Conservation (phyloP, 2,888 invertebrate genomes). For the Yponomeuta plumbellus region DNA sequence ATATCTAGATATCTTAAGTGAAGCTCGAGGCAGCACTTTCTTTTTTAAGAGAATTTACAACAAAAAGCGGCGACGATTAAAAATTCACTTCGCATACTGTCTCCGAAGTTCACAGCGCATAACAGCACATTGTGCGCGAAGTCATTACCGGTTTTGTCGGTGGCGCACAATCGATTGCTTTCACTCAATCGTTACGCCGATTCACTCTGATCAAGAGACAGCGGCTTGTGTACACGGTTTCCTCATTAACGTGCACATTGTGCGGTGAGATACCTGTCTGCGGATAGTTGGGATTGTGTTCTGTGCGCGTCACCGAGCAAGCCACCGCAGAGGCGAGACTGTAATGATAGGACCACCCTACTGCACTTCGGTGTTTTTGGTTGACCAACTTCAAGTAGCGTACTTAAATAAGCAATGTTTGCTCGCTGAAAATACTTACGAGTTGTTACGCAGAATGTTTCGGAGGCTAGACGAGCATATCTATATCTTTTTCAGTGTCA, state of each 20-base stretch:
- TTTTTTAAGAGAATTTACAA: background rate
- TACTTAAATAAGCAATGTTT: too few relatives aligned
- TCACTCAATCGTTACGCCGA: constrained; percentile 40
- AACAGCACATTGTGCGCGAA: constrained; percentile 5
- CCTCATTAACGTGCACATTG: constrained; percentile 68
- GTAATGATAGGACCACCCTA: background rate
- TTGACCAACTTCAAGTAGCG: too few relatives aligned
- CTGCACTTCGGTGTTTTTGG: background rate
- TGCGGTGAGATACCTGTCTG: constrained; percentile 26
- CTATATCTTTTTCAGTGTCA: too few relatives aligned
- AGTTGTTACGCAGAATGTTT: too few relatives aligned
- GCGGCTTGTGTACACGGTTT: constrained; percentile 52
- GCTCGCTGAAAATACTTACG: too few relatives aligned
- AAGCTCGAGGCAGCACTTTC: background rate
- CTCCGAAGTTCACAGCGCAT: background rate
- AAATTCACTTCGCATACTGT: constrained; percentile 3
- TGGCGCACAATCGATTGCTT: constrained; percentile 44
- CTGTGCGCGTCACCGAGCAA: background rate
- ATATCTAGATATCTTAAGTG: background rate
- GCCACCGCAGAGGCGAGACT: background rate
- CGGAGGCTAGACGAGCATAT: too few relatives aligned
- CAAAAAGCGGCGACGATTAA: background rate
- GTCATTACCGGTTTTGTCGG: constrained; percentile 27
- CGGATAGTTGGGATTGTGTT: constrained; percentile 10
- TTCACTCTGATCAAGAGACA: constrained; percentile 10